Evolutionary conservation across 30 jellyfish, hydroid and myxozoan genomes (phyloP).

Genomic region (Euphysa ruthae): DNA sequence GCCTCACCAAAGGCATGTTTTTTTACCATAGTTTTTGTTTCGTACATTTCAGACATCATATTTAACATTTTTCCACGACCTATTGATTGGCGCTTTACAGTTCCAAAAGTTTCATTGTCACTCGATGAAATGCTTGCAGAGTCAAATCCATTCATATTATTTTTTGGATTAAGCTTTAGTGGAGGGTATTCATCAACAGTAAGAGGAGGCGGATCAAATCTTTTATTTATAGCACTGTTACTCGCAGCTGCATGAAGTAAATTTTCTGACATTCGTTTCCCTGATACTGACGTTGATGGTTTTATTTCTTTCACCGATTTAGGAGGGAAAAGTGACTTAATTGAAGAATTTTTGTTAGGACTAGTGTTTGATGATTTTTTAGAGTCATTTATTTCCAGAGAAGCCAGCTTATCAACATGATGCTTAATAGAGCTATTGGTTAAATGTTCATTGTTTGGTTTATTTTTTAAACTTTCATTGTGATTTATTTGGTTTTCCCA

Average conservation of each 20-base stretch:
- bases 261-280: neutral
- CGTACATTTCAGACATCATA: neutral
- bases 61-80: conserved; percentile 1
- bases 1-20: neutral
- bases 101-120: too few relatives aligned
- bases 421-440: too few relatives aligned
- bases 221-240: neutral
- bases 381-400: too few relatives aligned
- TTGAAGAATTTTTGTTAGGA: too few relatives aligned
- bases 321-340: too few relatives aligned
- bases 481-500: too few relatives aligned
- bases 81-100: too few relatives aligned
- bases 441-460: too few relatives aligned
- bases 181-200: neutral
- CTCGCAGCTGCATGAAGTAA: neutral
- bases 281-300: neutral
- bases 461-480: too few relatives aligned
- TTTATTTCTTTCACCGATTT: neutral
- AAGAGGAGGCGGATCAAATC: neutral
- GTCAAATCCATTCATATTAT: too few relatives aligned
- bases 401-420: too few relatives aligned
- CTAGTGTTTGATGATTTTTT: neutral
- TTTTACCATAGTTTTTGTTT: neutral
- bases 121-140: too few relatives aligned
- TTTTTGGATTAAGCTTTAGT: neutral